phyloP scores from a whole-genome alignment of 2,113 vertebrate genomes.

The Platichthys flesus region DNA sequence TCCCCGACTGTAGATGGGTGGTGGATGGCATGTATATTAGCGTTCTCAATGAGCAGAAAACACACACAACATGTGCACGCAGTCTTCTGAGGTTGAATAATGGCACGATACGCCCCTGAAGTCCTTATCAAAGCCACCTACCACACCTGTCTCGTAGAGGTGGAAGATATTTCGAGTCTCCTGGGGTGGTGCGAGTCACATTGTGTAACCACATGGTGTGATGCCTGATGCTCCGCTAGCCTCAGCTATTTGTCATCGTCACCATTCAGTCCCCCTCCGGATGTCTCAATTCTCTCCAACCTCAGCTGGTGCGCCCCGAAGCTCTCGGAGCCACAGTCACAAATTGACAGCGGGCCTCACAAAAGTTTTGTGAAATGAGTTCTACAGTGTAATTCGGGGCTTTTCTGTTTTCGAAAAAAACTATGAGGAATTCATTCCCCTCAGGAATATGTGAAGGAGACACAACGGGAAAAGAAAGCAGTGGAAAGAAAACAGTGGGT shows the following conservation, averaged over 20 bases:
- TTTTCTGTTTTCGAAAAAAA: conserved; percentile 9
- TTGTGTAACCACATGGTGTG: conserved; percentile 53
- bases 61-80: neutral
- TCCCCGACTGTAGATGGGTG: neutral
- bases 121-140: conserved; percentile 17
- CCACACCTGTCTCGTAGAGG: conserved; percentile 12
- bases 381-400: conserved; percentile 6
- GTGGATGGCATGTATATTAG: conserved; percentile 1
- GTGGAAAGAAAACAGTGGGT: neutral
- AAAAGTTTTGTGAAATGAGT: conserved; percentile 31
- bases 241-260: conserved; percentile 66
- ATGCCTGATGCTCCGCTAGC: conserved; percentile 52
- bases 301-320: conserved; percentile 31
- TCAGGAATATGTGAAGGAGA: neutral
- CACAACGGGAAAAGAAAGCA: conserved; percentile 1
- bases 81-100: conserved; percentile 10
- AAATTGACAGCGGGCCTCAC: conserved; percentile 23
- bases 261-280: conserved; percentile 44
- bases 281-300: conserved; percentile 27
- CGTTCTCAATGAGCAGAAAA: neutral
- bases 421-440: conserved; percentile 4
- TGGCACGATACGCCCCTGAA: conserved; percentile 2
- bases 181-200: conserved; percentile 51
- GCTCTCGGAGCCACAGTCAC: conserved; percentile 28
- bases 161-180: conserved; percentile 43